A percentile compares a stretch with the other conserved stretches of the same genome.
phyloP scores from a whole-genome alignment of 2,888 invertebrate genomes.

The Zygothrica quintamaculata region DNA sequence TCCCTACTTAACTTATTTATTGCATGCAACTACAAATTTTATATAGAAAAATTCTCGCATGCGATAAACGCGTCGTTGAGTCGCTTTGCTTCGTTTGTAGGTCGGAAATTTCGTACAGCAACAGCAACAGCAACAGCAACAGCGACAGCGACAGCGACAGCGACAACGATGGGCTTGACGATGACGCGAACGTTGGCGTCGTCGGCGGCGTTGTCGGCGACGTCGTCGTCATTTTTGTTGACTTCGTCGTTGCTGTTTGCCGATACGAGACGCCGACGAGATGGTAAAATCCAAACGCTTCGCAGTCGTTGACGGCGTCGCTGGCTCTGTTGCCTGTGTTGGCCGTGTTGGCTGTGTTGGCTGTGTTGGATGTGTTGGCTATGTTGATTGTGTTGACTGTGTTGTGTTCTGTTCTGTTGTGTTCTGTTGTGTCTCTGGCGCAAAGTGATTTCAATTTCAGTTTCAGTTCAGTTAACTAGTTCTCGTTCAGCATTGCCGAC shows the following conservation, averaged over 20 bases:
- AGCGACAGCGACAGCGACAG: conserved; percentile 4
- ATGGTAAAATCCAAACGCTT: conserved; percentile 48
- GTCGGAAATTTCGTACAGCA: conserved; percentile 17
- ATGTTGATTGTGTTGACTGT: conserved; percentile 22
- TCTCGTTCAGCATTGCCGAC: conserved; percentile 84
- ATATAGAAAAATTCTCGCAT: conserved; percentile 53
- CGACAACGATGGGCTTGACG: neutral
- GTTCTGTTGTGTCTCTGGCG: conserved; percentile 32
- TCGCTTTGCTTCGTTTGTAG: neutral
- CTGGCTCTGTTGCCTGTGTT: conserved; percentile 18
- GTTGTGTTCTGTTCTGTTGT: neutral
- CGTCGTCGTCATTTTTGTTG: neutral
- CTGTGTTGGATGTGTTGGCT: conserved; percentile 22
- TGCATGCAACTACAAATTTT: conserved; percentile 3
- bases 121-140: neutral
- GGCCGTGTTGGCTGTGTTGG: conserved; percentile 21
- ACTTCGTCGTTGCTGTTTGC: conserved; percentile 1
- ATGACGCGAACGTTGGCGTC: neutral
- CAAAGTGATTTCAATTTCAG: conserved; percentile 47
- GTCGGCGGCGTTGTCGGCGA: conserved; percentile 1
- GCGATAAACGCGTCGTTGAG: conserved; percentile 48
- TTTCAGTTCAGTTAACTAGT: conserved; percentile 56
- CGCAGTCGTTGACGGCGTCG: conserved; percentile 53
- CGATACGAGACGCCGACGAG: conserved; percentile 16
- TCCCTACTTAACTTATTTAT: conserved; percentile 37